Percentiles rank a stretch among this genome's conserved stretches.
phyloP scores from a whole-genome alignment of 2,113 vertebrate genomes.

The Todiramphus saurophagus region DNA sequence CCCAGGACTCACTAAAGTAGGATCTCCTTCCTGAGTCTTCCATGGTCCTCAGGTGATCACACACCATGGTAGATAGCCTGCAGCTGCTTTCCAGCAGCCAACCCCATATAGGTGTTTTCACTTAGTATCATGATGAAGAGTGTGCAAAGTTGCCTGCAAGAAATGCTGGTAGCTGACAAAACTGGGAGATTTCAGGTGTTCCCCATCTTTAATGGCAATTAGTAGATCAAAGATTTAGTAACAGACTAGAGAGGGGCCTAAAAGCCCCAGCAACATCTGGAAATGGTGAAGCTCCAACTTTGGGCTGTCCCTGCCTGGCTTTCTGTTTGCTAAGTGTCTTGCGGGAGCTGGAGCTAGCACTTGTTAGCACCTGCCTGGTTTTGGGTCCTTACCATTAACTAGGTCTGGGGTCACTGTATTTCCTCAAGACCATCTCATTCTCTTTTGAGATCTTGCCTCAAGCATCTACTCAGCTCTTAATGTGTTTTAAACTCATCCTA shows the following conservation, averaged over 20 bases:
- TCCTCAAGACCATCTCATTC: background rate
- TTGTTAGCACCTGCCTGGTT: background rate
- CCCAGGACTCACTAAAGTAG: background rate
- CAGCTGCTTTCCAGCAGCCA: background rate
- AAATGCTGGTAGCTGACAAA: background rate
- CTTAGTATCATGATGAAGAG: fast-evolving
- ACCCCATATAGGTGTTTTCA: fast-evolving
- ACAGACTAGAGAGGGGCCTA: background rate
- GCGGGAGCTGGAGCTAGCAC: background rate
- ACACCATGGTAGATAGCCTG: fast-evolving
- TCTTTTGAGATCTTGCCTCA: background rate
- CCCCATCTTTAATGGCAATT: background rate
- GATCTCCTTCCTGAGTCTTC: fast-evolving
- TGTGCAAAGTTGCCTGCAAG: background rate
- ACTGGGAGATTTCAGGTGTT: background rate
- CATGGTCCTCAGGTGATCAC: background rate
- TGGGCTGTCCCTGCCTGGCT: background rate
- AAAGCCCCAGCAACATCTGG: background rate
- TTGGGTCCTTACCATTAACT: background rate
- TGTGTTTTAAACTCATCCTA: background rate
- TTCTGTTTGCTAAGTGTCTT: background rate
- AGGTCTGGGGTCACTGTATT: background rate
- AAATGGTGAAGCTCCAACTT: background rate
- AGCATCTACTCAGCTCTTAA: background rate
- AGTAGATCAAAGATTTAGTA: background rate